Percentiles rank a stretch among this genome's conserved stretches.
Conservation (phyloP, 2,113 vertebrate genomes). For the Motacilla tschutschensis region DNA sequence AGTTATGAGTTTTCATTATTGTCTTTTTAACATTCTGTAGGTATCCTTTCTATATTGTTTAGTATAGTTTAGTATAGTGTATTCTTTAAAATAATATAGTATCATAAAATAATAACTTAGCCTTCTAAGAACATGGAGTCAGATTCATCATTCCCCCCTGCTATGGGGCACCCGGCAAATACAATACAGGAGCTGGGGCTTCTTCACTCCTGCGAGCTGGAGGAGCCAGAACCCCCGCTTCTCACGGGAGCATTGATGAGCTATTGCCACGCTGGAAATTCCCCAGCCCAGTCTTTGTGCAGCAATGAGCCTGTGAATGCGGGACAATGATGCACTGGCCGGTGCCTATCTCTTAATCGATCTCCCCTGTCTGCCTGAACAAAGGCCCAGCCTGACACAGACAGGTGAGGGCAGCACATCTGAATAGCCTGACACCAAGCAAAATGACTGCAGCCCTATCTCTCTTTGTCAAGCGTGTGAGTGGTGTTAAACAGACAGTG, state of each 20-base stretch:
- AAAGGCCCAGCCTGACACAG: conserved; percentile 16
- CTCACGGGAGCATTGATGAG: not conserved
- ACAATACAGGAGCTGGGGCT: not conserved
- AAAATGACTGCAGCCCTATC: not conserved
- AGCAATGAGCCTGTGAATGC: not conserved
- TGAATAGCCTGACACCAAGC: conserved; percentile 16
- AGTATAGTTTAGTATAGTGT: too few species aligned
- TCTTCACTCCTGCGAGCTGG: not conserved
- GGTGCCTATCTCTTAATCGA: not conserved
- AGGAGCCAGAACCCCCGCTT: not conserved
- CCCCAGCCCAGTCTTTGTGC: not conserved
- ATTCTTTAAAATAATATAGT: too few species aligned
- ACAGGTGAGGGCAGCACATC: conserved; percentile 26
- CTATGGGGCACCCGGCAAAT: too few species aligned
- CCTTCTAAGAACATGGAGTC: too few species aligned
- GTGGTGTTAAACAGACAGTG: conserved; percentile 9
- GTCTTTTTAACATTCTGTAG: too few species aligned
- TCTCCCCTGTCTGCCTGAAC: conserved; percentile 34
- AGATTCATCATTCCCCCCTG: too few species aligned
- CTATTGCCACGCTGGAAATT: not conserved
- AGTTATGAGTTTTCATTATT: too few species aligned
- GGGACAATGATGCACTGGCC: not conserved
- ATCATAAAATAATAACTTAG: too few species aligned
- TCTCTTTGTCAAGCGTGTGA: conserved; percentile 24
- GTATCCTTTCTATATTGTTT: too few species aligned